Conservation (phyloP, 2,888 invertebrate species). For the Mythimna pallens region DNA sequence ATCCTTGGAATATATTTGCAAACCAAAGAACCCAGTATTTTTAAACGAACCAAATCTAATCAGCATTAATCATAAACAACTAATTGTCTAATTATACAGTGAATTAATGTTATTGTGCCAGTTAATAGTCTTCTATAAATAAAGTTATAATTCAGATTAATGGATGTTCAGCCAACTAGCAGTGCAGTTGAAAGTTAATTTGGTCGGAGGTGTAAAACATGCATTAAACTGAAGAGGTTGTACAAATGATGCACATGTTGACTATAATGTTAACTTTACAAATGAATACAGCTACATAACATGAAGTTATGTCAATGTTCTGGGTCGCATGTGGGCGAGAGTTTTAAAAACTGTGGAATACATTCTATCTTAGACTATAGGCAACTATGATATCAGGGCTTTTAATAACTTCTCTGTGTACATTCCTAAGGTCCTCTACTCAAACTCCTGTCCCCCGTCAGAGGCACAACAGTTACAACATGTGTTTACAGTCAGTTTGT, state of each 20-base stretch:
- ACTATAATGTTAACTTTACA: neutral
- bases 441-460: neutral
- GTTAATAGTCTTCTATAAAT: constrained; percentile 3
- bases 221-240: no score
- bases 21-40: constrained; percentile 25
- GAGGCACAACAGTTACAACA: constrained; percentile 5
- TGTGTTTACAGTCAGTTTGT: neutral
- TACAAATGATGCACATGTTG: neutral
- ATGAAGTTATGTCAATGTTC: no score
- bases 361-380: no score
- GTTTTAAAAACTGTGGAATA: no score
- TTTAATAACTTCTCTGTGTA: no score
- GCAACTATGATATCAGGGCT: neutral
- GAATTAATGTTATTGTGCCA: constrained; percentile 11
- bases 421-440: neutral
- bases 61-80: neutral
- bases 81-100: constrained; percentile 29
- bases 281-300: neutral
- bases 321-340: no score
- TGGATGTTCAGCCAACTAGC: neutral
- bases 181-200: neutral
- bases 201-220: neutral
- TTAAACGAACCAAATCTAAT: constrained; percentile 7
- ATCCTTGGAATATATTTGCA: constrained; percentile 48
- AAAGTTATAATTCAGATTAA: constrained; percentile 13